Evolutionary conservation across 1,140 invertebrate species (phyloP), one percentile per base, ranked within the genome.

Genomic region (Sycobia sp.): DNA sequence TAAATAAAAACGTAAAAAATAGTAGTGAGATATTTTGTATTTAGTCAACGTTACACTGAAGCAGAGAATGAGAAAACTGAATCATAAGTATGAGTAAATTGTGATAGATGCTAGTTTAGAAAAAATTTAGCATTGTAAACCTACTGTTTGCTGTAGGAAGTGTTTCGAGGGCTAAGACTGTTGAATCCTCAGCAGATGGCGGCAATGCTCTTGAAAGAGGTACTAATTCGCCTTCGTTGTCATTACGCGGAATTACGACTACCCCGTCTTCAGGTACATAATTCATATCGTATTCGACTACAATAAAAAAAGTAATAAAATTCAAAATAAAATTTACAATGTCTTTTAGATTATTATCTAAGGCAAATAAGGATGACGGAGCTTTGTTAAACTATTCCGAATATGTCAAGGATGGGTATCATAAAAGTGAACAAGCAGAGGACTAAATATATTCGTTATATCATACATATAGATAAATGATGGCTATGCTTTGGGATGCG

Each of bases 231-330:
- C 75, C 73, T 60, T 78, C 77, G 46, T 65, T 73, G 64, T 74
- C 71, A 62, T 55, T 70, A 62, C 67, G 68, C 32, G 76, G 71
- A 60, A 77, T 74, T 34, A 75, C 76, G 51, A 79, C 73, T 60
- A 77, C 73, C 67, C 76, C 71, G 34, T 78, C 73, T 62, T 77
- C 76, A 68, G 74, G 72, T 73, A 75, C 72, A 71, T 77, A 74
- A 67, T 71, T 69, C 63, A 77, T 70, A 54, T 70, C 70, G 69
- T 74, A 76, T 61, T 77, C 75, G 49, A 70, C 73, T 76, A 71
- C 41, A 74, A n/a, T n/a, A n/a, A n/a, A n/a, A 76, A 65, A 46
- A 65, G 20, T 20, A 56, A 47, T 36, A 47, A 56, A 63, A 36
- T 44, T 14, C 8, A 20, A 38, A 43, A 29, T 53, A 8, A 47